phyloP scores from a whole-genome alignment of 2,797 vertebrate species.

The Sphaeramia orbicularis region DNA sequence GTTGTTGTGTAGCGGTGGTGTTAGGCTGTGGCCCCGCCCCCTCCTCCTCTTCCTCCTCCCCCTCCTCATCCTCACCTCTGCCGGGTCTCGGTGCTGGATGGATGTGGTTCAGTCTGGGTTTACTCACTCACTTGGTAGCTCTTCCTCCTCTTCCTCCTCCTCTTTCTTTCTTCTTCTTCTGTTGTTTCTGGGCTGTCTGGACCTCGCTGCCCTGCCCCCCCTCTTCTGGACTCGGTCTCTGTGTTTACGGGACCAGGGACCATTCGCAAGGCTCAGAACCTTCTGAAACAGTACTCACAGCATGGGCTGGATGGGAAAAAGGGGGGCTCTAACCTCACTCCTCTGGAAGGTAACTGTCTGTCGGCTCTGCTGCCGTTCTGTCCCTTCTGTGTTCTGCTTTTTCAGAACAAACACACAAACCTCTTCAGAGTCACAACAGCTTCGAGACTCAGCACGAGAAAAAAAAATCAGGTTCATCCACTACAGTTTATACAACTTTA shows the following conservation, averaged over 20 bases:
- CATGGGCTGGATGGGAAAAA: slow-evolving; percentile 99
- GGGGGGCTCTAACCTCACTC: slow-evolving; percentile 99
- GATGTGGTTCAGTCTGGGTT: slow-evolving; percentile 78
- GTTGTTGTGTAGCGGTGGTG: slow-evolving; percentile 55
- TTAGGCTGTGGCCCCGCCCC: slow-evolving; percentile 36
- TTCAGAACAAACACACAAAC: slow-evolving; percentile 33
- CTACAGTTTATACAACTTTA: no score
- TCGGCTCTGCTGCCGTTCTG: no score
- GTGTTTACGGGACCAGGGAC: slow-evolving; percentile 99
- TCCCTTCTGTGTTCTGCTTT: slow-evolving; percentile 34
- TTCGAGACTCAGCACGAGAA: no score
- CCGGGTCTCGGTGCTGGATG: slow-evolving; percentile 83
- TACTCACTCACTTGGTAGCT: slow-evolving; percentile 90
- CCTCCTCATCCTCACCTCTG: slow-evolving; percentile 18
- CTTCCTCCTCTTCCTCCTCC: slow-evolving; percentile 41
- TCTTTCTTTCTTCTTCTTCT: slow-evolving; percentile 13
- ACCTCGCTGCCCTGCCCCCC: slow-evolving; percentile 50
- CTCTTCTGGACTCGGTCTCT: no score
- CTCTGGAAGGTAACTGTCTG: slow-evolving; percentile 95
- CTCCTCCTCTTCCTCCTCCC: not conserved
- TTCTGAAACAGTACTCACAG: slow-evolving; percentile 99
- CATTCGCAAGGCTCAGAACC: slow-evolving; percentile 99
- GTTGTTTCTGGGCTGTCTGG: slow-evolving; percentile 65
- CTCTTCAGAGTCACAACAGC: slow-evolving; percentile 52
- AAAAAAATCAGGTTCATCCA: no score